Conservation (phyloP, 2,113 vertebrate species). For the Prinia subflava region DNA sequence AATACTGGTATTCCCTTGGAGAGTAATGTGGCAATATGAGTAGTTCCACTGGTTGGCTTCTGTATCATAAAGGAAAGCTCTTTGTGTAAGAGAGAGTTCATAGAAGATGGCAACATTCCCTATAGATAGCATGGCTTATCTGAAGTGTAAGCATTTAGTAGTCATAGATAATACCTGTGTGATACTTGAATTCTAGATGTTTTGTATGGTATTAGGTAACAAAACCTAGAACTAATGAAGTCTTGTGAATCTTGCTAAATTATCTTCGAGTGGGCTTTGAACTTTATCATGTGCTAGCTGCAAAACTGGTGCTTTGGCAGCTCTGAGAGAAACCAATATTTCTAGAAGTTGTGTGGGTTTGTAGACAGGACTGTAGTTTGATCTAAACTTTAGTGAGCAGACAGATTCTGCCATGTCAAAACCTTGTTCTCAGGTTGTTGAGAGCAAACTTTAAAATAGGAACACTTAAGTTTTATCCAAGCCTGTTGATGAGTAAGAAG, state of each 20-base stretch:
- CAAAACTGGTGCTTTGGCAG: background rate
- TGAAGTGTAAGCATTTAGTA: background rate
- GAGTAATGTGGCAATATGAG: background rate
- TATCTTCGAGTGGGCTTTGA: background rate
- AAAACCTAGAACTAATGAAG: background rate
- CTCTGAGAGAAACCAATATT: background rate
- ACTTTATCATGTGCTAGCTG: background rate
- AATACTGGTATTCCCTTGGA: background rate
- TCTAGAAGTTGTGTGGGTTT: conserved; percentile 19
- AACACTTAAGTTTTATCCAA: background rate
- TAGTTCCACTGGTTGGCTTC: background rate
- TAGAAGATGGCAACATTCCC: background rate
- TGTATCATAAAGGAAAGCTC: background rate
- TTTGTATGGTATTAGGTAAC: background rate
- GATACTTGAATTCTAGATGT: background rate
- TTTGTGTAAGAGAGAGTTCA: background rate
- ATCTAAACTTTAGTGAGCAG: background rate
- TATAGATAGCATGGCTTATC: background rate
- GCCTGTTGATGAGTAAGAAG: background rate
- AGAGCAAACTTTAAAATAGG: background rate
- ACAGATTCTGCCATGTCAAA: background rate
- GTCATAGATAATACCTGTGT: background rate
- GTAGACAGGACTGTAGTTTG: background rate
- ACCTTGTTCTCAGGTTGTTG: background rate
- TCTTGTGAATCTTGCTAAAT: background rate